phyloP scores from a whole-genome alignment of 64 coral and sea anemone genomes.

The Orbicella faveolata region DNA sequence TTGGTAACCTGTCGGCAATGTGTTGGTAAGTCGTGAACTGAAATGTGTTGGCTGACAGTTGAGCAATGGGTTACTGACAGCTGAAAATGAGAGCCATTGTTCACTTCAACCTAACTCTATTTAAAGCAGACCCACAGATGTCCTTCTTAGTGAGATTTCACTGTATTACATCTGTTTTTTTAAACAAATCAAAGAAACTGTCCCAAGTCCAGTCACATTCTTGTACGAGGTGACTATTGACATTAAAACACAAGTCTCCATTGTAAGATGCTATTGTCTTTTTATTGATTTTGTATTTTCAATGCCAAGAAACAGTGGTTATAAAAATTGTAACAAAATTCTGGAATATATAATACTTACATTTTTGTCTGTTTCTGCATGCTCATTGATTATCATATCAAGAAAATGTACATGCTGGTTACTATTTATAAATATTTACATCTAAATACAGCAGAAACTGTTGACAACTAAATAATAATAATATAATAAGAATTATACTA shows the following conservation, averaged over 20 bases:
- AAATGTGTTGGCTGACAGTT: too few relatives aligned
- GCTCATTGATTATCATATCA: not conserved
- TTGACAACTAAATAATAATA: not conserved
- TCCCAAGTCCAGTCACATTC: too few relatives aligned
- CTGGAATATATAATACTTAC: slow-evolving; percentile 1
- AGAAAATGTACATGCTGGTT: slow-evolving; percentile 14
- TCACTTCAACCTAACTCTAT: too few relatives aligned
- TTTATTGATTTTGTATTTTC: not conserved
- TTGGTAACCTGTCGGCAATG: too few relatives aligned
- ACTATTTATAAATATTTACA: slow-evolving; percentile 26
- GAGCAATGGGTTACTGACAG: too few relatives aligned
- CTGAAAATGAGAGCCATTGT: too few relatives aligned
- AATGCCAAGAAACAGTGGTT: not conserved
- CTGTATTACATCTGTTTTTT: too few relatives aligned
- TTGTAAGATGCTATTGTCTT: not conserved
- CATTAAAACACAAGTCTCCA: not conserved
- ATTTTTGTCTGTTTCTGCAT: not conserved
- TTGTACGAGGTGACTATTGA: too few relatives aligned
- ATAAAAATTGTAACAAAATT: slow-evolving; percentile 6
- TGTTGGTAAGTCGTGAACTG: too few relatives aligned
- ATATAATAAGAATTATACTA: not conserved
- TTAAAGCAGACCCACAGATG: too few relatives aligned
- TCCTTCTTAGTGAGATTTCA: too few relatives aligned
- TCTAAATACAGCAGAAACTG: not conserved
- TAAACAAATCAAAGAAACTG: too few relatives aligned